Conservation (phyloP, 2,797 vertebrate genomes). For the Linurgus olivaceus region DNA sequence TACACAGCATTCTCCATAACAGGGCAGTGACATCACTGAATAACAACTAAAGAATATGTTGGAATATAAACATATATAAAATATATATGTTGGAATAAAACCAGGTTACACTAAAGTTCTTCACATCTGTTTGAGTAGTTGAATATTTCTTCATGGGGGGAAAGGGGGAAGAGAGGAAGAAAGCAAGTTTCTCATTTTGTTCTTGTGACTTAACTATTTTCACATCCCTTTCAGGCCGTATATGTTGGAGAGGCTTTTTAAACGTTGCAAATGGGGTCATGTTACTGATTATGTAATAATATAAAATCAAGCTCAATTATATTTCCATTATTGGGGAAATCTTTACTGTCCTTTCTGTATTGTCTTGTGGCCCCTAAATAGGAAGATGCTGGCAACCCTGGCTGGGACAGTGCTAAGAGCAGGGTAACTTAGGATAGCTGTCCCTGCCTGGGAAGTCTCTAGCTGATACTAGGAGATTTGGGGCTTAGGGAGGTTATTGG, state of each 20-base stretch:
- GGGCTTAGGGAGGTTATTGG: background rate
- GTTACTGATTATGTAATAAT: background rate
- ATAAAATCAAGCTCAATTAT: background rate
- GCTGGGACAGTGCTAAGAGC: background rate
- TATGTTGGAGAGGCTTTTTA: background rate
- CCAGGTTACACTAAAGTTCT: background rate
- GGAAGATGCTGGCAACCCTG: background rate
- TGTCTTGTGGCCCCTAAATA: background rate
- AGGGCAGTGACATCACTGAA: background rate
- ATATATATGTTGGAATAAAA: background rate
- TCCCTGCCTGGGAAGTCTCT: background rate
- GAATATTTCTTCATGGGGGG: accelerated
- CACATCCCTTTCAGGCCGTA: background rate
- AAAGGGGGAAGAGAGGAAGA: background rate
- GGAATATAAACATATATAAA: background rate
- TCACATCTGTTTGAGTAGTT: background rate
- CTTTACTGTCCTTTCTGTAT: background rate
- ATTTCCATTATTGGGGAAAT: background rate
- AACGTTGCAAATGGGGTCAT: accelerated
- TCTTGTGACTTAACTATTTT: background rate
- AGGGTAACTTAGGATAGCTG: background rate
- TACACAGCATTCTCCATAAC: background rate
- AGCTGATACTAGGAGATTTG: background rate
- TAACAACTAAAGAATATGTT: background rate
- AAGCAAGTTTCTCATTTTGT: background rate